Evolutionary conservation across 2,797 vertebrate genomes (phyloP).

Genomic region (Uromys caudimaculatus): DNA sequence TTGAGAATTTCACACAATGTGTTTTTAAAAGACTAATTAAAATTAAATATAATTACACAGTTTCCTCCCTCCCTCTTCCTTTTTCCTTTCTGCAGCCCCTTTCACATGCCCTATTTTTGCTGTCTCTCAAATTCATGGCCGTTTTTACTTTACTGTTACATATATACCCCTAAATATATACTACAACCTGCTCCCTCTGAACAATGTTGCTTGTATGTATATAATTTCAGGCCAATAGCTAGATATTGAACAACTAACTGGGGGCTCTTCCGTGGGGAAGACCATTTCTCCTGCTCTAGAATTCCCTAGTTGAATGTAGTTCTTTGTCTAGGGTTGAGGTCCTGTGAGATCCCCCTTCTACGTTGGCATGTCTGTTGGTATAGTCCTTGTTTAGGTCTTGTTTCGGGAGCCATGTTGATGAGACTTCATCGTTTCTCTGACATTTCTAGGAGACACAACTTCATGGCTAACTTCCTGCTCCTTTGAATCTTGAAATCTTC

Average conservation of each 20-base stretch:
- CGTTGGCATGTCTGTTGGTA: too few relatives aligned
- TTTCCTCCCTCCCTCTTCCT: background rate
- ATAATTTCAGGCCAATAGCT: too few relatives aligned
- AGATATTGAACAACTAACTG: background rate
- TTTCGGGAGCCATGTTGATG: background rate
- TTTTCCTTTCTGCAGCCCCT: background rate
- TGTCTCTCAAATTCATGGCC: too few relatives aligned
- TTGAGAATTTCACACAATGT: background rate
- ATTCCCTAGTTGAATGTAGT: background rate
- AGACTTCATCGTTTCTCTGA: background rate
- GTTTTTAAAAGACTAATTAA: background rate
- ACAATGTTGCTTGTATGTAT: background rate
- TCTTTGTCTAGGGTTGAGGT: background rate
- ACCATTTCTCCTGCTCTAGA: background rate
- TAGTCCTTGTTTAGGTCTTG: background rate
- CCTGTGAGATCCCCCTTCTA: too few relatives aligned
- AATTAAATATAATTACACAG: background rate
- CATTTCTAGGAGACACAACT: background rate
- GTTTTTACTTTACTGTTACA: background rate
- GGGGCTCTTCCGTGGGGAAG: background rate
- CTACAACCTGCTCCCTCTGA: background rate
- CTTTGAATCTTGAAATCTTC: background rate
- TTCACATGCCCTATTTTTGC: background rate
- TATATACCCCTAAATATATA: background rate
- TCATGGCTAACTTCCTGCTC: background rate